These are phyloP conservation scores for Calycopis cecrops DNA, from an alignment of 1,140 invertebrate species.

Conservation along the genomic window DNA sequence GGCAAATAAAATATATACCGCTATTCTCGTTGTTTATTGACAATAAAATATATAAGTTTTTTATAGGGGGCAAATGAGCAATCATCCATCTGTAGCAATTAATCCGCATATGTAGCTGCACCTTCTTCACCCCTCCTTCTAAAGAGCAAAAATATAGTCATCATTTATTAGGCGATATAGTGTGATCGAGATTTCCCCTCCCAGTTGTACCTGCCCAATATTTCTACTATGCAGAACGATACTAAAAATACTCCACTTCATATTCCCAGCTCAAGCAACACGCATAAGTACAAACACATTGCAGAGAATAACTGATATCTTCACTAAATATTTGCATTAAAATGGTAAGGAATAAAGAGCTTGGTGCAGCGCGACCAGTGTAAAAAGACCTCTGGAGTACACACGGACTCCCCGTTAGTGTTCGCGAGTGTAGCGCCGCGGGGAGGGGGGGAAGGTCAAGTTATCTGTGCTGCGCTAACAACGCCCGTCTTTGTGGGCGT, in stretches of 20 bases:
- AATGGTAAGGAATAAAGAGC: constrained; percentile 1
- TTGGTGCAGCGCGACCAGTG: constrained; percentile 25
- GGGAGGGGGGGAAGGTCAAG: constrained; percentile 32
- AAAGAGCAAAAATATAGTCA: no score
- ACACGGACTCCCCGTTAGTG: constrained; percentile 20
- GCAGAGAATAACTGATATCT: constrained; percentile 3
- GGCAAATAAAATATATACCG: no score
- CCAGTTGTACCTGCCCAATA: no score
- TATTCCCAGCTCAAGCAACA: not conserved
- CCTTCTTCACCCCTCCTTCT: no score
- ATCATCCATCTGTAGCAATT: no score
- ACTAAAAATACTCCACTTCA: not conserved
- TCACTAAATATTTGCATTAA: constrained; percentile 5
- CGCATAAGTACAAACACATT: not conserved
- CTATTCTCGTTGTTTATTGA: no score
- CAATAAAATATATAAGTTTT: no score
- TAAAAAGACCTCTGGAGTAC: constrained; percentile 29
- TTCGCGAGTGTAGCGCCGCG: constrained; percentile 24
- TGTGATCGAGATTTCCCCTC: no score
- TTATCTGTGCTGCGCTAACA: constrained; percentile 35
- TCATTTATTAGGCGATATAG: no score
- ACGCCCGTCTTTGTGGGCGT: constrained; percentile 49
- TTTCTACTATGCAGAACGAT: no score
- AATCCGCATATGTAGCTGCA: no score
- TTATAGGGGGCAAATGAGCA: no score